Evolutionary conservation across 37 sponge, comb jelly and placozoan species (phyloP).

Genomic region (Chondrilla cf. caribensis): DNA sequence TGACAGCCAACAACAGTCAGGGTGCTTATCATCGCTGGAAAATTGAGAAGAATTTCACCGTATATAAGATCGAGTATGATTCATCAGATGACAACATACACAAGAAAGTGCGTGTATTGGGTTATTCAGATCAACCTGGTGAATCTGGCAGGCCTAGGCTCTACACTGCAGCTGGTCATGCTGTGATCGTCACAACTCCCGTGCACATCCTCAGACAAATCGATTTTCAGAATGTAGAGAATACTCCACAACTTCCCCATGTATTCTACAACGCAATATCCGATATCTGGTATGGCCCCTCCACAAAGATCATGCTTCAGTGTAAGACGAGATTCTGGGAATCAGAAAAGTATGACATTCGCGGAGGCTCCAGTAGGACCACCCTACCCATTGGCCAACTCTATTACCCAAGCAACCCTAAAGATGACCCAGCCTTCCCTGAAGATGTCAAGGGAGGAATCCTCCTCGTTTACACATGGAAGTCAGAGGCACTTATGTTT

Average conservation of each 20-base stretch:
- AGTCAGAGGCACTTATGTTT: conserved; percentile 56
- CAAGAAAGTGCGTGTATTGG: not conserved
- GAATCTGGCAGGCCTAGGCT: no score
- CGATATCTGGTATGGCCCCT: conserved; percentile 33
- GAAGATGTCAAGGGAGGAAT: no score
- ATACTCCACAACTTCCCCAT: not conserved
- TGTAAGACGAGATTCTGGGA: conserved; percentile 53
- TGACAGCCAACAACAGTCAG: not conserved
- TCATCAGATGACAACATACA: not conserved
- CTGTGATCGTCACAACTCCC: conserved; percentile 53
- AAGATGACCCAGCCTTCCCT: no score
- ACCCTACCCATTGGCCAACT: conserved; percentile 51
- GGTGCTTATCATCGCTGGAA: not conserved
- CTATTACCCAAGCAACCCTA: conserved; percentile 41
- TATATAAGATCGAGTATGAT: conserved; percentile 7
- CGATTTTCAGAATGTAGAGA: not conserved
- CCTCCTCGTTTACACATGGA: conserved; percentile 58
- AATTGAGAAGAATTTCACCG: conserved; percentile 17
- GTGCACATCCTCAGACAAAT: conserved; percentile 42
- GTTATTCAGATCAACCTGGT: not conserved
- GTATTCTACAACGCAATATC: conserved; percentile 24
- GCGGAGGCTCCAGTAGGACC: conserved; percentile 49
- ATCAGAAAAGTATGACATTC: conserved; percentile 2
- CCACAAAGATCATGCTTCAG: conserved; percentile 58
- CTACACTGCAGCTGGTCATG: conserved; percentile 28